phyloP scores from a whole-genome alignment of 2,888 invertebrate genomes.

The Agrochola lychnidis region DNA sequence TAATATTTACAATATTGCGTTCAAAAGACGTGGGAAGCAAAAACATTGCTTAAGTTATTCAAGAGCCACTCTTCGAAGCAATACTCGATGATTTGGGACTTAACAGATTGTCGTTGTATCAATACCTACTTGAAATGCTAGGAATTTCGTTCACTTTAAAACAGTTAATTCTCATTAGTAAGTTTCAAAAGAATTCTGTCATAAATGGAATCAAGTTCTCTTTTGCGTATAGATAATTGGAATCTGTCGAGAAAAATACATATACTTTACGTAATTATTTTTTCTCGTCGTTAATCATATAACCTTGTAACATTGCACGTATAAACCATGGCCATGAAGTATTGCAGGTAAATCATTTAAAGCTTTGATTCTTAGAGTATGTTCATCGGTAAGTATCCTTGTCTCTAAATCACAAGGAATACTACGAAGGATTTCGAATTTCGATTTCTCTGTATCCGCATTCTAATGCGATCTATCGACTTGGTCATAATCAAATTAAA shows the following conservation, averaged over 20 bases:
- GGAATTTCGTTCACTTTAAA: constrained; percentile 16
- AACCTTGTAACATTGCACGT: neutral
- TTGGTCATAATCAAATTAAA: constrained; percentile 82
- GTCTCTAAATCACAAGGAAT: neutral
- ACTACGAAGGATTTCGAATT: constrained; percentile 10
- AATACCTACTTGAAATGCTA: constrained; percentile 34
- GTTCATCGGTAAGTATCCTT: neutral
- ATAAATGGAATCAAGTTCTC: neutral
- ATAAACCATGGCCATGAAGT: neutral
- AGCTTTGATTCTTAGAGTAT: neutral
- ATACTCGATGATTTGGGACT: constrained; percentile 58
- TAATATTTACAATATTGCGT: constrained; percentile 71
- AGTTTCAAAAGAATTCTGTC: neutral
- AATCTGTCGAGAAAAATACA: neutral
- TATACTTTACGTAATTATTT: constrained; percentile 1
- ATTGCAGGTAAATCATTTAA: neutral
- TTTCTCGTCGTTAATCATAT: neutral
- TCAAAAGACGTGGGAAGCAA: constrained; percentile 70
- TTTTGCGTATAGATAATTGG: neutral
- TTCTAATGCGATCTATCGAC: constrained; percentile 59
- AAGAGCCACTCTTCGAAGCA: constrained; percentile 59
- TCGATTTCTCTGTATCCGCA: constrained; percentile 32
- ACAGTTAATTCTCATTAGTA: neutral
- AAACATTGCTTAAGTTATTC: constrained; percentile 63
- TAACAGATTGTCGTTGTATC: constrained; percentile 53